A percentile compares a stretch with the other conserved stretches of the same genome.
phyloP scores from a whole-genome alignment of 53 echinoderm and acorn worm species.

The Antedon mediterranea region DNA sequence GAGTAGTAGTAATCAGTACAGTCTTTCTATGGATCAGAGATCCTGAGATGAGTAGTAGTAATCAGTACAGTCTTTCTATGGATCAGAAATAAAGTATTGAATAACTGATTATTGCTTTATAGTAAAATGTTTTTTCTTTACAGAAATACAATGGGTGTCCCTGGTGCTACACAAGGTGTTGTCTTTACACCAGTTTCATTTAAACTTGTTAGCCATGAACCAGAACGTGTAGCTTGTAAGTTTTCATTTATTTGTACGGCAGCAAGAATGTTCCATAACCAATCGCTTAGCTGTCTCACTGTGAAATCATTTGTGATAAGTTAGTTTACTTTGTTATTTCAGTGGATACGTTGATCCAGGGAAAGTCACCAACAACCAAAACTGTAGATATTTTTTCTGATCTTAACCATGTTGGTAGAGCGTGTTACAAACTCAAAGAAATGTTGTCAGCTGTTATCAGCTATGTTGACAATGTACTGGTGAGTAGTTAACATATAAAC shows the following conservation, averaged over 20 bases:
- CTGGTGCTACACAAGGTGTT: conserved; percentile 82
- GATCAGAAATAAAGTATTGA: too few species aligned
- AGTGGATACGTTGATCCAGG: conserved; percentile 83
- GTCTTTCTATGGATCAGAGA: too few species aligned
- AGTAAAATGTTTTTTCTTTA: not conserved
- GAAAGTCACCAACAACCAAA: conserved; percentile 41
- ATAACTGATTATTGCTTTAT: too few species aligned
- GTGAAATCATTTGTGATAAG: too few species aligned
- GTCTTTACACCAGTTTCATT: conserved; percentile 90
- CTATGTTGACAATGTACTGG: conserved; percentile 90
- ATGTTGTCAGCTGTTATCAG: conserved; percentile 56
- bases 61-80: too few species aligned
- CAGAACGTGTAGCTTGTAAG: conserved; percentile 94
- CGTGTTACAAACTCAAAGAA: conserved; percentile 65
- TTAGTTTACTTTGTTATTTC: too few species aligned
- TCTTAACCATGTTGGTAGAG: conserved; percentile 63
- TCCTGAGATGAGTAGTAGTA: too few species aligned
- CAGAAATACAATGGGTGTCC: conserved; percentile 95
- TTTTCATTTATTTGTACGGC: too few species aligned
- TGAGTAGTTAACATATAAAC: conserved; percentile 11
- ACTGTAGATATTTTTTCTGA: conserved; percentile 58
- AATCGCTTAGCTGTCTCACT: too few species aligned
- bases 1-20: too few species aligned
- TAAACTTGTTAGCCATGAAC: conserved; percentile 50
- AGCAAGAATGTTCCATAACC: too few species aligned